phyloP scores from a whole-genome alignment of 2,113 vertebrate species.

The Odontophorus gujanensis region DNA sequence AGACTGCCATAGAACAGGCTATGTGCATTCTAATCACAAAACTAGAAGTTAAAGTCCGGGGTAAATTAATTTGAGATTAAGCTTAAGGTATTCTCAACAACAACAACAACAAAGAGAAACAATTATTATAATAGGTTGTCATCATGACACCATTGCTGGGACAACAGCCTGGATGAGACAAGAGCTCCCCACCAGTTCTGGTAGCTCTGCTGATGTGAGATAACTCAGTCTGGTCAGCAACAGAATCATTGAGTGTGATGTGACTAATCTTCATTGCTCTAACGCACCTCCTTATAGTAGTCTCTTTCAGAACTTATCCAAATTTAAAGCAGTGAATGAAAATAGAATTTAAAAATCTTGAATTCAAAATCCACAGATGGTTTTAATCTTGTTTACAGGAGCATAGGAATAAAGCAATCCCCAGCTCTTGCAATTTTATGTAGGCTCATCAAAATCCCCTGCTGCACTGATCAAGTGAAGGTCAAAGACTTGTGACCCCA shows the following conservation, averaged over 20 bases:
- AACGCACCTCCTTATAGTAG: background rate
- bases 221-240: accelerated
- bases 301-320: background rate
- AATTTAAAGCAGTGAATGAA: background rate
- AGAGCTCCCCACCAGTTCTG: background rate
- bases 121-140: background rate
- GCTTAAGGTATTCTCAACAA: background rate
- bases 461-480: background rate
- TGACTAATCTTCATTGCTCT: background rate
- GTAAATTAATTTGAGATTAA: background rate
- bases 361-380: background rate
- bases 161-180: background rate
- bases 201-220: background rate
- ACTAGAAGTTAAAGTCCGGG: background rate
- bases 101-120: background rate
- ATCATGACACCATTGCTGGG: background rate
- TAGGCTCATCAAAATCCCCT: constrained; percentile 9
- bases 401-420: background rate
- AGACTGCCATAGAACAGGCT: background rate
- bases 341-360: background rate
- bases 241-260: accelerated
- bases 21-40: accelerated
- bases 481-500: background rate
- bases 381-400: background rate
- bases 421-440: background rate